Conservation (phyloP, 2,113 vertebrate species). For the Cheirogaleus medius region DNA sequence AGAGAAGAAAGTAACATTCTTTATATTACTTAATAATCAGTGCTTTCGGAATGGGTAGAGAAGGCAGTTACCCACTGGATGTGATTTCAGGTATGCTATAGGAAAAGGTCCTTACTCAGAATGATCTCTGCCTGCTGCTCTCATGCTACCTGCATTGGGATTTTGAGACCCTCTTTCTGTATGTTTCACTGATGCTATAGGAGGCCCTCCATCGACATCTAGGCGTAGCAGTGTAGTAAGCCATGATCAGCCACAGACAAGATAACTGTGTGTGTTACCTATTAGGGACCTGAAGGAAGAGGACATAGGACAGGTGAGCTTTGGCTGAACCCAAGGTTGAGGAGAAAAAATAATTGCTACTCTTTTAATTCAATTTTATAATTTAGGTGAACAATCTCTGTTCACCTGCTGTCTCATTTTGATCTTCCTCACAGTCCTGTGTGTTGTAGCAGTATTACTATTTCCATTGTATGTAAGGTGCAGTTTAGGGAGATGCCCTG, state of each 20-base stretch:
- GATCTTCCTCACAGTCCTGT: background rate
- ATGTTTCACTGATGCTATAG: background rate
- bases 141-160: too few relatives aligned
- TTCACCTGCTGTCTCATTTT: background rate
- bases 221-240: background rate
- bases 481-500: background rate
- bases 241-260: background rate
- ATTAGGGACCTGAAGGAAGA: background rate
- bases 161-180: background rate
- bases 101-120: background rate
- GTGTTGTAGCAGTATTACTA: background rate
- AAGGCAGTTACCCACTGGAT: background rate
- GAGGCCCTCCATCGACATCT: background rate
- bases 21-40: background rate
- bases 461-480: background rate
- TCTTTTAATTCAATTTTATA: background rate
- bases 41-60: background rate
- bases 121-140: background rate
- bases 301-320: background rate
- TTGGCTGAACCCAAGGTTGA: background rate
- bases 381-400: background rate
- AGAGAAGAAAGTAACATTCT: background rate
- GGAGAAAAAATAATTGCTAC: background rate
- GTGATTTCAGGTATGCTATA: background rate
- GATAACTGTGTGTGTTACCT: background rate